phyloP scores from a whole-genome alignment of 2,113 vertebrate species.

The Ochotona princeps region DNA sequence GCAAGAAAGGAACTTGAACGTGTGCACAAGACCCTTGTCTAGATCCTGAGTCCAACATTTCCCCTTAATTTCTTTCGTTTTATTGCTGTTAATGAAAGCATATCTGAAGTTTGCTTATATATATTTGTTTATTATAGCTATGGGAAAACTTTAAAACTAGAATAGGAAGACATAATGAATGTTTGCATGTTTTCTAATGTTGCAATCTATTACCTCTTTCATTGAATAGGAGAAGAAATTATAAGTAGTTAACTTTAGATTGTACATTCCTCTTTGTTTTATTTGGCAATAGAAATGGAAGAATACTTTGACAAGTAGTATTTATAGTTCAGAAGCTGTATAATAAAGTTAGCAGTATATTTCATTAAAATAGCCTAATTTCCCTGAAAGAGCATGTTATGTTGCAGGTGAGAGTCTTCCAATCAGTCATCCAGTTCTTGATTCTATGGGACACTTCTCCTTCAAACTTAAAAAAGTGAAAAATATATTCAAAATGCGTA shows the following conservation, averaged over 20 bases:
- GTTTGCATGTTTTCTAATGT: constrained; percentile 18
- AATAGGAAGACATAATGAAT: not conserved
- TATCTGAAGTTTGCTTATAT: not conserved
- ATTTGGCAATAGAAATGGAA: not conserved
- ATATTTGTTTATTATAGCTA: not conserved
- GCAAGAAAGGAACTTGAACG: not conserved
- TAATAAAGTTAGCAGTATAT: constrained; percentile 2
- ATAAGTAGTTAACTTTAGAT: constrained; percentile 18
- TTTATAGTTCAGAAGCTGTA: not conserved
- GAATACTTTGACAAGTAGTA: constrained; percentile 21
- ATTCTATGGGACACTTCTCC: not conserved
- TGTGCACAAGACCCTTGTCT: not conserved
- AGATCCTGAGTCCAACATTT: not conserved
- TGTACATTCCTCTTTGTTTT: constrained; percentile 44
- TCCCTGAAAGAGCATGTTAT: constrained; percentile 21
- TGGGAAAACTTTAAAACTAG: not conserved
- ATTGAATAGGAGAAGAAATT: not conserved
- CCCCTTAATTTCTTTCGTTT: not conserved
- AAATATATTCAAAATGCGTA: constrained; percentile 36
- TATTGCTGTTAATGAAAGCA: not conserved
- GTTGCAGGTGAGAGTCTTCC: constrained; percentile 46
- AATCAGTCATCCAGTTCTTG: constrained; percentile 42
- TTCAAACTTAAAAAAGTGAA: constrained; percentile 45
- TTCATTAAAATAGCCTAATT: constrained; percentile 46
- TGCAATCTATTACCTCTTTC: not conserved